Evolutionary conservation across 1,140 invertebrate species (phyloP), one percentile per base, ranked within the genome.

Genomic region (Delia radicum): DNA sequence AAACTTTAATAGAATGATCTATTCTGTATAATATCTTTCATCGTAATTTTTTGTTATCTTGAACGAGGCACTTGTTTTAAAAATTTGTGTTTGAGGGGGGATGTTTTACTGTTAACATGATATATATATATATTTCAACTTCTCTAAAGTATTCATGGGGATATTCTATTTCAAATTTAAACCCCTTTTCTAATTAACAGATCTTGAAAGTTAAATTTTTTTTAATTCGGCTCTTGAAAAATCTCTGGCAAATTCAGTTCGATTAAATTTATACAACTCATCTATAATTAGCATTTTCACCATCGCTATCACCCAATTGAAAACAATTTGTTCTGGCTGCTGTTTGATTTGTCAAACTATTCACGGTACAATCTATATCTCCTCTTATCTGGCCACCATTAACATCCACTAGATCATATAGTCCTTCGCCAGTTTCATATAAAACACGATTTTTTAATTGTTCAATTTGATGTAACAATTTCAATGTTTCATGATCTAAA

Each of bases 371-470:
- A 24, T 63, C n/a, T 13, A 26, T 3, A 15, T 28, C 31, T 13
- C 4, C n/a, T n/a, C n/a, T n/a, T n/a, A n/a, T n/a, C 24, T 63
- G 29, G 5, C 8, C 21, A 13, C 12, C 31, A 8, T 26, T 15
- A 33, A 15, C 33, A 46, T 31, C 69, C 13, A 72, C 7, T 8
- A 63, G 13, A 27, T 77, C 78, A 48, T 77, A 78, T 33, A 85
- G 61, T 3, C 81, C 82, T n/a, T 80, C 80, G 0, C 84, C 84
- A 5, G 84, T 86, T 73, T 86, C 84, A 46, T 81, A 80, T 8
- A 86, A 75, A 21, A 85, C 84, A 55, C 83, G 80, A 73, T 86
- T 81, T 55, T 85, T 86, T 13, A 86, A 77, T 28, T 85, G 81
- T 77, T 86, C 84, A 55, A 86, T 86, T 78, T 86, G 81, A 65